phyloP scores from a whole-genome alignment of 2,797 vertebrate genomes.

The Leucoraja ocellata region DNA sequence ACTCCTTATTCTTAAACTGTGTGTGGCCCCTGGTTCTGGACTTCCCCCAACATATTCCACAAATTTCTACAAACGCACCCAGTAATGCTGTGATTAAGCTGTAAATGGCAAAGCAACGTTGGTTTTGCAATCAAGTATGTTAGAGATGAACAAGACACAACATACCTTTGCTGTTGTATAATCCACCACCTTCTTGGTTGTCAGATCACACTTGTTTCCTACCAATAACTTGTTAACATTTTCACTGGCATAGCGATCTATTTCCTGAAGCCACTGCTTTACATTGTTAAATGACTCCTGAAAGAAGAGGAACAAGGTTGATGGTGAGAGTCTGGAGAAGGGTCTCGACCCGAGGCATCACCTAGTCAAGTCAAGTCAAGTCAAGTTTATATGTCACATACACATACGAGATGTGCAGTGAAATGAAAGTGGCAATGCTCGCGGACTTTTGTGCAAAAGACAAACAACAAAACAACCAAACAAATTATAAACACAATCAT shows the following conservation, averaged over 20 bases:
- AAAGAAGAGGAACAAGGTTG: constrained; percentile 41
- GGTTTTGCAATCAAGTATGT: background rate
- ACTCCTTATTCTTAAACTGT: no score
- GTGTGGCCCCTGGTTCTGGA: no score
- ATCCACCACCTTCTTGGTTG: constrained; percentile 98
- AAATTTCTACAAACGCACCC: background rate
- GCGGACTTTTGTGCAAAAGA: no score
- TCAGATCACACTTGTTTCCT: constrained; percentile 97
- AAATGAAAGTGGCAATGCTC: no score
- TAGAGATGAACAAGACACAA: background rate
- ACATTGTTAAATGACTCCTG: constrained; percentile 98
- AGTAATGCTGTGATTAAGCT: background rate
- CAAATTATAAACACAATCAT: no score
- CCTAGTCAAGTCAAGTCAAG: no score
- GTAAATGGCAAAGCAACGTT: background rate
- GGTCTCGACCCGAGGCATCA: no score
- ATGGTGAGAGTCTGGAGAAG: background rate
- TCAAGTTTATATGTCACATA: no score
- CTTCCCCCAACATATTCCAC: background rate
- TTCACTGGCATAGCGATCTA: constrained; percentile 97
- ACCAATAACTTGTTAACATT: constrained; percentile 99
- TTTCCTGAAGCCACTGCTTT: constrained; percentile 98
- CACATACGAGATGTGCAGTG: no score
- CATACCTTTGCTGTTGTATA: constrained; percentile 96
- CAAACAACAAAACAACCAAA: no score